phyloP scores from a whole-genome alignment of 2,113 vertebrate species.

The Corvus hawaiiensis region DNA sequence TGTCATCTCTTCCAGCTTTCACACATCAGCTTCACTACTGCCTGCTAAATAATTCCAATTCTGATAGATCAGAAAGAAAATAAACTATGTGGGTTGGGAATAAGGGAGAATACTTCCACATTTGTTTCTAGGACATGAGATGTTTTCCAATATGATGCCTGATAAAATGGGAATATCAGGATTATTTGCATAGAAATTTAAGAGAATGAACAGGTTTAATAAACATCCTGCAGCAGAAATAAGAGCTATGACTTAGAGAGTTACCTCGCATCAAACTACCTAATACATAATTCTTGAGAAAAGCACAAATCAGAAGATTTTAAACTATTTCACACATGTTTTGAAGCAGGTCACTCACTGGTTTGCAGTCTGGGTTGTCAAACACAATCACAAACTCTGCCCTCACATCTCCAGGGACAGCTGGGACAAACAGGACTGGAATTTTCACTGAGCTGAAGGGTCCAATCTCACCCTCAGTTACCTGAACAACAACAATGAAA shows the following conservation, averaged over 20 bases:
- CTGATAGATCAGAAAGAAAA: neutral
- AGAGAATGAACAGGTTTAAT: neutral
- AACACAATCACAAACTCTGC: conserved; percentile 79
- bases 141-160: neutral
- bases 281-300: neutral
- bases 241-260: neutral
- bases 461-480: conserved; percentile 77
- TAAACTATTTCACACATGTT: neutral
- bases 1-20: conserved; percentile 37
- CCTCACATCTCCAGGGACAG: conserved; percentile 72
- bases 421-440: conserved; percentile 81
- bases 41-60: conserved; percentile 14
- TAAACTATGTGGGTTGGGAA: neutral
- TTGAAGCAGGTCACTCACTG: conserved; percentile 72
- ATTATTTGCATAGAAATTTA: neutral
- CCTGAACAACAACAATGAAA: conserved; percentile 57
- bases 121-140: neutral
- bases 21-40: conserved; percentile 19
- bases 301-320: neutral
- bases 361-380: conserved; percentile 71
- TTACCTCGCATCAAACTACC: neutral
- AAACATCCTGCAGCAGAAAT: neutral
- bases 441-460: conserved; percentile 82
- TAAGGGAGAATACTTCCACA: neutral
- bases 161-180: neutral